Base-by-base conservation (phyloP, 64 coral and sea anemone species). In the Stichodactyla helianthus region DNA sequence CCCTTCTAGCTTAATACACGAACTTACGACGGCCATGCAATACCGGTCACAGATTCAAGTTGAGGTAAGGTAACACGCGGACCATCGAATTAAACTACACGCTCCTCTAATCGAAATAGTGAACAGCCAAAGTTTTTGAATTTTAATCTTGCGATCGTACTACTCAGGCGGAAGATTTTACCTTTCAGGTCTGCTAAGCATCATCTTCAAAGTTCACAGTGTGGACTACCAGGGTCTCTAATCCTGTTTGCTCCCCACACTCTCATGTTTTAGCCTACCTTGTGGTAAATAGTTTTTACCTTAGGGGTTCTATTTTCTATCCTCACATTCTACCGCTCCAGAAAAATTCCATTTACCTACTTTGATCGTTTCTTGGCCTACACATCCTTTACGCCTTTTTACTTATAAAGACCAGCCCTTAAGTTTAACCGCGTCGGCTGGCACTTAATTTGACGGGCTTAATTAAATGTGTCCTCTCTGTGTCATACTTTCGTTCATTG, bases 11-110 rank as follows among this genome's bases (percentile, higher is more conserved):
- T 89, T 89, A 62, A 89, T 89, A 89, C 88, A 89, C 88, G 82
- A 89, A 85, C 87, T 93, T 87, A 93, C 92, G 92, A 93, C 92
- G 92, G 92, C 92, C 92, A 93, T 93, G 92, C 92, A 93, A 93
- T 93, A 67, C 92, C 91, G 53, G 89, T 89, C 79, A 61, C 27
- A 35, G 86, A 77, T 87, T 87, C 86, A 87, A 87, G 86, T 87
- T 87, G 70, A 71, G 89, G 89, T 93, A 89, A 89, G 92, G 92
- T 93, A 35, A 57, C 87, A 57, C 92, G 92, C 92, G 92, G 92
- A 59, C 86, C 57, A 93, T 93, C 92, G 92, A 68, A 89, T 93
- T 93, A 93, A 93, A 93, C 59, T 88, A 93, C 92, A 93, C 92
- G 92, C 92, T 93, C 92, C 92, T 93, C 92, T 93, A 67, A 93